Evolutionary conservation across 2,888 invertebrate genomes (phyloP), one percentile per base, ranked within the genome.

Genomic region (Eupithecia centaureata): DNA sequence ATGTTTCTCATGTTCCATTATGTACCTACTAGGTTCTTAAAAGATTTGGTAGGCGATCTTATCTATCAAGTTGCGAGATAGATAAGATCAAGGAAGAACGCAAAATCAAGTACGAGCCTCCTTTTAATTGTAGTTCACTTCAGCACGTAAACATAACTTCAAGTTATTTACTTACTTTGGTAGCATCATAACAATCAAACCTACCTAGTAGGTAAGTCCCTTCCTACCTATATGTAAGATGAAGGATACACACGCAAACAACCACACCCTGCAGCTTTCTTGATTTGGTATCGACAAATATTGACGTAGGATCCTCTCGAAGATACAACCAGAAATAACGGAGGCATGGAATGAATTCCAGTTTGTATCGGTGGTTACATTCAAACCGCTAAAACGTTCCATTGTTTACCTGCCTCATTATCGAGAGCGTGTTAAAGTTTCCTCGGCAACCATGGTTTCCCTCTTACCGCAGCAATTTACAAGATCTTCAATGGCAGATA

Each of bases 291-390:
- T 79, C 77, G 73, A 80, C 83, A 88, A 90, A 91, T 90, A 90
- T 91, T 91, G 86, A 90, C 81, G 79, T 86, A 88, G 89, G 89
- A 88, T 86, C 81, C 83, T 84, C 82, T 81, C 73, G 68, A 78
- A 85, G 88, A 91, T 89, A 87, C 88, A 82, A 75, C 78, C 74
- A 74, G 79, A 78, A 85, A 86, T 90, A 87, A 89, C 88, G 83
- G 80, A 75, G 76, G 88, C 84, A 86, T 86, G 88, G 81, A 84
- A 82, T 83, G 79, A 77, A 81, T 81, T 86, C 35, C 70, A 78
- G 87, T 89, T 87, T 87, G 87, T 88, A 86, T 88, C 86, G 66
- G 76, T 83, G 81, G 86, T 90, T 91, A 91, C 80, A 81, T 73
- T 75, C 76, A 70, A 72, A 76, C 77, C 82, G 89, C 86, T 91